phyloP scores from a whole-genome alignment of 1,140 invertebrate genomes.

The Drosophila teissieri region DNA sequence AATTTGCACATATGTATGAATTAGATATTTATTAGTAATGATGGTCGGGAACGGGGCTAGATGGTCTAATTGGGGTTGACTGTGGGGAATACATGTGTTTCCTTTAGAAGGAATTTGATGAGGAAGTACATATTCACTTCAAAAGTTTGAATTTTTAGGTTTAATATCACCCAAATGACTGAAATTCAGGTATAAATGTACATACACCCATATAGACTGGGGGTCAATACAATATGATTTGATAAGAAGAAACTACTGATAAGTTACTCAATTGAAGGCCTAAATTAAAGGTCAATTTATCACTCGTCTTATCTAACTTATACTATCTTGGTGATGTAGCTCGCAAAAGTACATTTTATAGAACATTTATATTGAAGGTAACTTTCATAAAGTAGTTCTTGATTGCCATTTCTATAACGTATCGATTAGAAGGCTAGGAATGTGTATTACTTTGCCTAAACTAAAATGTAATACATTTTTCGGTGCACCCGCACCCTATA shows the following conservation, averaged over 20 bases:
- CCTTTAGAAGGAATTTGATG: neutral
- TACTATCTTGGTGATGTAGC: slow-evolving; percentile 6
- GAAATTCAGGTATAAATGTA: neutral
- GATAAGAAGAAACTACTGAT: slow-evolving; percentile 17
- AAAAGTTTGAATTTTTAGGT: neutral
- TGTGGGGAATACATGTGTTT: neutral
- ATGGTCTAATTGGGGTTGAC: slow-evolving; percentile 22
- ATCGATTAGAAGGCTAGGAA: neutral
- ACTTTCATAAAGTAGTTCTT: too few relatives aligned
- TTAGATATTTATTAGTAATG: slow-evolving; percentile 56
- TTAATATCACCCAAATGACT: neutral
- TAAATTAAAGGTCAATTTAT: slow-evolving; percentile 38
- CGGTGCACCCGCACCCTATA: neutral
- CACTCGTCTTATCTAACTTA: slow-evolving; percentile 28
- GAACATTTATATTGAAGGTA: neutral
- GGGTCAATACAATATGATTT: slow-evolving; percentile 6
- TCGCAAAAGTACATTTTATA: neutral
- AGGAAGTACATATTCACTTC: neutral
- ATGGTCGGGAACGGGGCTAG: neutral
- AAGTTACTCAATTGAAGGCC: slow-evolving; percentile 14
- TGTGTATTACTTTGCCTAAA: neutral
- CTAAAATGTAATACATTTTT: neutral
- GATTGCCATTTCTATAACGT: neutral
- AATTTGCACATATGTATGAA: slow-evolving; percentile 44
- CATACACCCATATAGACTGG: neutral